Base-by-base conservation (phyloP, 2,888 invertebrate species). In the Leptinotarsa haldemani region DNA sequence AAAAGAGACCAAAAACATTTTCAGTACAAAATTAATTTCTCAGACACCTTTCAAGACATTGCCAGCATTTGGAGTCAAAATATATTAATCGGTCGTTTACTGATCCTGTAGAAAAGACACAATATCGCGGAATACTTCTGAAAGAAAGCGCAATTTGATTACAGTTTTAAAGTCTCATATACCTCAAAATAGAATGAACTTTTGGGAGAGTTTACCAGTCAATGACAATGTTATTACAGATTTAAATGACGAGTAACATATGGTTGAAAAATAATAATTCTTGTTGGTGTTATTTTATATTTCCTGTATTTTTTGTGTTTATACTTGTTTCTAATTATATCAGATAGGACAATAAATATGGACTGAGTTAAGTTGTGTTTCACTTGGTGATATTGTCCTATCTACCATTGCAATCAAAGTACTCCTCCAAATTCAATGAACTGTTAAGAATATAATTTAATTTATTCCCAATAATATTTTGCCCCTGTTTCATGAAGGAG, bases 131-230 rank as follows among this genome's bases (percentile, higher is more conserved):
- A 16, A 47, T 20, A 48, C 65, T 46, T 47, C 20, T 15, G 65
- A 65, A 46, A 30, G 46, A 15, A 65, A 65, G 46, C 22, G 22
- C 15, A 65, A 30, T 65, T 65, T 65, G 46, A n/a, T 65, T n/a
- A 16, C 46, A 65, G 46, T 46, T 46, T 48, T 47, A 22, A 65
- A 65, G 48, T 22, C 30, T 46, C 46, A 20, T 18, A 16, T 65
- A n/a, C 48, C 65, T 47, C 20, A 65, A 65, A 65, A 65, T 47
- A 46, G 47, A 47, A 47, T 65, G 65, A 30, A 30, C 30, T 65
- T 47, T 47, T 65, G 47, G 0, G 40, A 65, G 48, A 48, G 46
- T 22, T 48, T 65, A 65, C 22, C 5, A 63, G 46, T 63, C 46
- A 40, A 16, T 63, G 46, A 25, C 63, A 63, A 46, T 46, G 20